phyloP scores from a whole-genome alignment of 2,797 vertebrate species.

The Peromyscus melanophrys region DNA sequence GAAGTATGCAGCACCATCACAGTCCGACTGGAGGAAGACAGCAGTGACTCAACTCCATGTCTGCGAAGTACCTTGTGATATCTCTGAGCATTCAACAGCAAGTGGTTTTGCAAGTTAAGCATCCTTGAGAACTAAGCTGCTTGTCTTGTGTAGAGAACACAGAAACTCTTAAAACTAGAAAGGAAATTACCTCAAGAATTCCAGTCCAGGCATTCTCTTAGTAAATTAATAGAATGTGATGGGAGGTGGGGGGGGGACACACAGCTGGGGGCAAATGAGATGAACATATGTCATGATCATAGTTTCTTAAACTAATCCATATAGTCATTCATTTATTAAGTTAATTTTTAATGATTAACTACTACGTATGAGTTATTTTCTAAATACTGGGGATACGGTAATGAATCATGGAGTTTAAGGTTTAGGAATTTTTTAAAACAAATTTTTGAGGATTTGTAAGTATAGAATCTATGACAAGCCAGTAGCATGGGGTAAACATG shows the following conservation, averaged over 20 bases:
- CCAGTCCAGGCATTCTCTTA: not conserved
- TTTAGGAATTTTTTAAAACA: not conserved
- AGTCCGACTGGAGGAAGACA: not conserved
- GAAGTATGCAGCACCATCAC: not conserved
- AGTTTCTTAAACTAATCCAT: not conserved
- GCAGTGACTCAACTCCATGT: not conserved
- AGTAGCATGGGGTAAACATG: not conserved
- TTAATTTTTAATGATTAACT: not conserved
- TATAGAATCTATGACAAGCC: not conserved
- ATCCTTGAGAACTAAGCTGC: not conserved
- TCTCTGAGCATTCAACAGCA: not conserved
- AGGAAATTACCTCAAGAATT: constrained; percentile 15
- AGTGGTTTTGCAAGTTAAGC: not conserved
- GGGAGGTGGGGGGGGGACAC: not conserved
- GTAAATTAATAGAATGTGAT: not conserved
- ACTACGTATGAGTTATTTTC: not conserved
- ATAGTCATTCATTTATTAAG: not conserved
- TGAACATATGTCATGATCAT: not conserved
- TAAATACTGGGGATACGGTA: not conserved
- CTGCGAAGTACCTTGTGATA: not conserved
- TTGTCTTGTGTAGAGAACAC: not conserved
- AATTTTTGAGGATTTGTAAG: not conserved
- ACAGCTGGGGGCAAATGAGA: not conserved
- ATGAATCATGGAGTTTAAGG: not conserved
- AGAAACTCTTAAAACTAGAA: constrained; percentile 6